These are phyloP conservation scores for Microplitis mediator DNA, from an alignment of 1,140 invertebrate species.

Conservation along the genomic window DNA sequence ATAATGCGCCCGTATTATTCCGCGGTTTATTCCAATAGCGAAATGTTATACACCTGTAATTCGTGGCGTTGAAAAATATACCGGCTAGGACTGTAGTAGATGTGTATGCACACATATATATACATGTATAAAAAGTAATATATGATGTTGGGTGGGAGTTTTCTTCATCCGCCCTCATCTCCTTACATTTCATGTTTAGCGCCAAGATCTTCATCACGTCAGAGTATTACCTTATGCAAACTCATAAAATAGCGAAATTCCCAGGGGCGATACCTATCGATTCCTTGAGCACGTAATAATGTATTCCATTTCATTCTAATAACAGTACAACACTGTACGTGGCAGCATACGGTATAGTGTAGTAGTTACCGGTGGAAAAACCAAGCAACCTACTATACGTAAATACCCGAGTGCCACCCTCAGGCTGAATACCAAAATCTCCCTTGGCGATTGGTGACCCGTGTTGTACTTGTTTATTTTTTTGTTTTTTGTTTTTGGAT, in stretches of 20 bases:
- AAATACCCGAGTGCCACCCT: constrained; percentile 8
- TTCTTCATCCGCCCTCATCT: neutral
- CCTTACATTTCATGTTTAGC: constrained; percentile 16
- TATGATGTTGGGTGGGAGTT: neutral
- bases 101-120: too few relatives aligned
- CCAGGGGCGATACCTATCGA: constrained; percentile 21
- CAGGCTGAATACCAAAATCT: constrained; percentile 15
- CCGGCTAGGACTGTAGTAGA: neutral
- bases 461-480: neutral
- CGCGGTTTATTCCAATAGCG: neutral
- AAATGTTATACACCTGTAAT: neutral
- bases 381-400: constrained; percentile 1
- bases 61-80: constrained; percentile 5
- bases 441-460: constrained; percentile 11
- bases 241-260: constrained; percentile 20
- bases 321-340: constrained; percentile 23
- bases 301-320: constrained; percentile 33
- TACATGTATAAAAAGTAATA: neutral
- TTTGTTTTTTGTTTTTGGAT: neutral
- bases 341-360: constrained; percentile 1
- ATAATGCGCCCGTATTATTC: too few relatives aligned
- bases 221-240: constrained; percentile 21
- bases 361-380: constrained; percentile 13
- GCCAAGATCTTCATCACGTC: constrained; percentile 24
- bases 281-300: constrained; percentile 29